phyloP scores from a whole-genome alignment of 2,888 invertebrate species.

The Smittia aterrima region DNA sequence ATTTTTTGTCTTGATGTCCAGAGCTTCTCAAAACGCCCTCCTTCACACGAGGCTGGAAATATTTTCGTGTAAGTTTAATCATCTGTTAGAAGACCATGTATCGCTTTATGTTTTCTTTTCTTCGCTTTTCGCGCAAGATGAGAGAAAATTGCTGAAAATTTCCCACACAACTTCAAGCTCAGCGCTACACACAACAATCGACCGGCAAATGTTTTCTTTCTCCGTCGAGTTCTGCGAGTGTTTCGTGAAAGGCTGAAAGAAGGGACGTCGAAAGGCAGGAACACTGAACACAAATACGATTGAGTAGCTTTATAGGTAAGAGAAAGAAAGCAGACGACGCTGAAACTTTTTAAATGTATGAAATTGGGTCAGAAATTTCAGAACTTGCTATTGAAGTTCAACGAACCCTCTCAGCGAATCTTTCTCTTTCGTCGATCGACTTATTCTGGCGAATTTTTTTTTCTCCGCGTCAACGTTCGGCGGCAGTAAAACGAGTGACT shows the following conservation, averaged over 20 bases:
- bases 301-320: background rate
- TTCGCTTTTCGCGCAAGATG: background rate
- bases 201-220: conserved; percentile 10
- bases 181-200: conserved; percentile 4
- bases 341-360: conserved; percentile 40
- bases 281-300: background rate
- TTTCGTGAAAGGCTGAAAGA: background rate
- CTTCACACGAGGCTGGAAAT: background rate
- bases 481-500: no score
- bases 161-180: background rate
- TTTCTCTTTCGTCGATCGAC: conserved; percentile 10
- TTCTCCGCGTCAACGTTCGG: background rate
- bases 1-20: no score
- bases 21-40: no score
- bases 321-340: conserved; percentile 32
- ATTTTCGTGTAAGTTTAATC: conserved; percentile 14
- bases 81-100: background rate
- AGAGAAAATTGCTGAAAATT: background rate
- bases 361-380: conserved; percentile 42
- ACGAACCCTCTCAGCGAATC: conserved; percentile 13
- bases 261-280: background rate
- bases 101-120: conserved; percentile 6
- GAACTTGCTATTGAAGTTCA: conserved; percentile 34
- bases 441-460: background rate
- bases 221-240: background rate